These are phyloP conservation scores for Cephus pulcher DNA, from an alignment of 2,888 invertebrate species.

Conservation along the genomic window DNA sequence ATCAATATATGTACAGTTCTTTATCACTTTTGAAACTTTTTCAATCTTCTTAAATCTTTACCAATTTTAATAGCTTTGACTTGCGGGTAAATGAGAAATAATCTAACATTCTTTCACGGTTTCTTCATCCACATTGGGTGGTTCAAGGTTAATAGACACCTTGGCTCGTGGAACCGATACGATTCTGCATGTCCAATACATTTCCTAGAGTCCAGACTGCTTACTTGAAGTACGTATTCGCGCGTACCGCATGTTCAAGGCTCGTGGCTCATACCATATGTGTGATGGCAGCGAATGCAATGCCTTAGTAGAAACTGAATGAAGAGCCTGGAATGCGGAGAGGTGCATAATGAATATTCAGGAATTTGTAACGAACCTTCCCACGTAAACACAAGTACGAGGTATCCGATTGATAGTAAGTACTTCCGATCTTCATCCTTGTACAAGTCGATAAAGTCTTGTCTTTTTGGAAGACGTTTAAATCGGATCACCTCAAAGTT, in stretches of 20 bases:
- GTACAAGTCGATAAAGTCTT: background rate
- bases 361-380: background rate
- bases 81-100: background rate
- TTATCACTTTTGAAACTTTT: background rate
- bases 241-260: background rate
- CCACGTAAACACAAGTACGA: background rate
- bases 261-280: background rate
- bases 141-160: background rate
- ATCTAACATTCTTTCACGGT: background rate
- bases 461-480: background rate
- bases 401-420: background rate
- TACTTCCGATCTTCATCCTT: background rate
- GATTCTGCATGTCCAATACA: background rate
- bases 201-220: background rate
- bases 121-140: background rate
- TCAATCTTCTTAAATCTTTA: background rate
- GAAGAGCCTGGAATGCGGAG: background rate
- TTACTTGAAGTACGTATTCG: background rate
- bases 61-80: background rate
- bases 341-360: background rate
- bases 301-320: background rate
- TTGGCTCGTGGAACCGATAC: background rate
- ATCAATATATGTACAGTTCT: background rate
- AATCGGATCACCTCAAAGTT: background rate
- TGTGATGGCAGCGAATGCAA: background rate